Conservation (phyloP, 2,888 invertebrate genomes). For the Conchocele bisecta region DNA sequence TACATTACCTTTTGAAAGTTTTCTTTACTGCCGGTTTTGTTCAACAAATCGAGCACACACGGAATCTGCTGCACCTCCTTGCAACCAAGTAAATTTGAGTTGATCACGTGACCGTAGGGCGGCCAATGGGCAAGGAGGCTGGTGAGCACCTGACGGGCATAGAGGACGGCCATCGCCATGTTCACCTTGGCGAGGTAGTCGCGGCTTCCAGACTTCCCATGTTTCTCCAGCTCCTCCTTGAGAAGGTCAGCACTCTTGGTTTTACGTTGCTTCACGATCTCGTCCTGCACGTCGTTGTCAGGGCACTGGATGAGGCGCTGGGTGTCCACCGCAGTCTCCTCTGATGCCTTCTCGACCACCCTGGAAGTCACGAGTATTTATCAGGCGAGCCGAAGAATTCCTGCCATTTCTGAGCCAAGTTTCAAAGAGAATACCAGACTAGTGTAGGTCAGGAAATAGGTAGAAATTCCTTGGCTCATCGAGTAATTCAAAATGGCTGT, state of each 20-base stretch:
- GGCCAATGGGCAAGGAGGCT: conserved; percentile 80
- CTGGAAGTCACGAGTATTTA: too few relatives aligned
- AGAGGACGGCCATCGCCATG: conserved; percentile 78
- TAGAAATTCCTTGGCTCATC: too few relatives aligned
- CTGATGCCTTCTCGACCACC: conserved; percentile 66
- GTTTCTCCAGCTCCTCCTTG: conserved; percentile 78
- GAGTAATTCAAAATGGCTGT: too few relatives aligned
- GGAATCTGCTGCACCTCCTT: conserved; percentile 78
- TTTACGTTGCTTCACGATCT: conserved; percentile 73
- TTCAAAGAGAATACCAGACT: too few relatives aligned
- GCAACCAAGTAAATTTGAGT: conserved; percentile 78
- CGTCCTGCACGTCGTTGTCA: conserved; percentile 73
- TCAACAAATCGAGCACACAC: conserved; percentile 79
- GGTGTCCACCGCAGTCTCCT: conserved; percentile 72
- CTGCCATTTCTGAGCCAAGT: too few relatives aligned
- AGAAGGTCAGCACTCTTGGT: conserved; percentile 76
- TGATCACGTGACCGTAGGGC: conserved; percentile 73
- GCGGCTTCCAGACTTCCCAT: conserved; percentile 72
- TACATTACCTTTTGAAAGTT: conserved; percentile 75
- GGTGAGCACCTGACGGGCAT: conserved; percentile 78
- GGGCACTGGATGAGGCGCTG: conserved; percentile 76
- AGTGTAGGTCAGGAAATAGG: too few relatives aligned
- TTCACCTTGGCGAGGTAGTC: conserved; percentile 76
- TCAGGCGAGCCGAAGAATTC: too few relatives aligned
- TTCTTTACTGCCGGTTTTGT: conserved; percentile 75